phyloP scores from a whole-genome alignment of 2,797 vertebrate species.

The Pseudochirops cupreus region DNA sequence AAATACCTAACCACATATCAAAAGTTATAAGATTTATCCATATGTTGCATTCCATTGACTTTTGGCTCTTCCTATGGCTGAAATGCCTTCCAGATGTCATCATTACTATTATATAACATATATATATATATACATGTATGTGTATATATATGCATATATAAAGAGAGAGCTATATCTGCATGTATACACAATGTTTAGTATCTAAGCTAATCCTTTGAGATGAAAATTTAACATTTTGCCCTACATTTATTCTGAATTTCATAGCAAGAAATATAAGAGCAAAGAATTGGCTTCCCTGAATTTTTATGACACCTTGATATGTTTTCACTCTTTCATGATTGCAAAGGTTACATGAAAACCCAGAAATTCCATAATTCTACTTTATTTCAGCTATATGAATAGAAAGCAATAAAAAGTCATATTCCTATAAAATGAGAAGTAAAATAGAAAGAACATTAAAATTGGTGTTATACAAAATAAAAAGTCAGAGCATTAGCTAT shows the following conservation, averaged over 20 bases:
- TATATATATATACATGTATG: slow-evolving; percentile 65
- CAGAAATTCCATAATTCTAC: slow-evolving; percentile 42
- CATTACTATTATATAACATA: slow-evolving; percentile 68
- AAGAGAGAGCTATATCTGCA: not conserved
- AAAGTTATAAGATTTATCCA: slow-evolving; percentile 73
- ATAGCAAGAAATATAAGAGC: slow-evolving; percentile 5
- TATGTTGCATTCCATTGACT: slow-evolving; percentile 79
- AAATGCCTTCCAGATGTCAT: slow-evolving; percentile 85
- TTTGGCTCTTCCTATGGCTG: slow-evolving; percentile 76
- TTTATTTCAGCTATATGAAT: slow-evolving; percentile 50
- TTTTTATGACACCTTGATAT: slow-evolving; percentile 66
- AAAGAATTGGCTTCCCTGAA: slow-evolving; percentile 43
- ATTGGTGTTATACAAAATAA: slow-evolving; percentile 49
- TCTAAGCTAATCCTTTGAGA: not conserved
- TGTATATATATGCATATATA: slow-evolving; percentile 67
- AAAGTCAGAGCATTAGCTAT: slow-evolving; percentile 9
- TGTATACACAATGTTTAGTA: slow-evolving; percentile 9
- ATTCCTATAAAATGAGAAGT: slow-evolving; percentile 59
- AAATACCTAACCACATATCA: slow-evolving; percentile 64
- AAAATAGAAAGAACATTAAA: slow-evolving; percentile 33
- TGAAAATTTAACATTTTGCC: slow-evolving; percentile 47
- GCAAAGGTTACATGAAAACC: slow-evolving; percentile 42
- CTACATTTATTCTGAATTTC: slow-evolving; percentile 58
- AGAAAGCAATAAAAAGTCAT: slow-evolving; percentile 48
- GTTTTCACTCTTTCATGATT: slow-evolving; percentile 64